A percentile compares a stretch with the other conserved stretches of the same genome.
phyloP scores from a whole-genome alignment of 2,113 vertebrate genomes.

The Xiphorhynchus elegans region DNA sequence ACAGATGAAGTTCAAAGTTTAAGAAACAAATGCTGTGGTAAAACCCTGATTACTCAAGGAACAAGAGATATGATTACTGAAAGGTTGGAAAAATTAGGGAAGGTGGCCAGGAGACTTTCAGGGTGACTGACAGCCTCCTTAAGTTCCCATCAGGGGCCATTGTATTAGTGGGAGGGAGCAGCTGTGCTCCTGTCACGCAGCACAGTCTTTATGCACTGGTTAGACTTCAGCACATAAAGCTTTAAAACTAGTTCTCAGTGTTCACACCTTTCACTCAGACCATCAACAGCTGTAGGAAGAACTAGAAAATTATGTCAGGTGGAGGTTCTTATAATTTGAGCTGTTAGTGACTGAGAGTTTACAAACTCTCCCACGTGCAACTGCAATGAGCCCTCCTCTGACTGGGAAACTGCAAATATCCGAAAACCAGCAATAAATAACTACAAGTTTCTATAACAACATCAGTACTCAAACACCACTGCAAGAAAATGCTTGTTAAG shows the following conservation, averaged over 20 bases:
- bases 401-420: neutral
- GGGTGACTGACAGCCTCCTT: neutral
- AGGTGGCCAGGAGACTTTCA: neutral
- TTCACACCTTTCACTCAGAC: neutral
- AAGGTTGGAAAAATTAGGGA: neutral
- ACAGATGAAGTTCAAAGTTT: neutral
- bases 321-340: neutral
- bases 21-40: neutral
- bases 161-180: neutral
- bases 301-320: neutral
- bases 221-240: neutral
- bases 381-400: neutral
- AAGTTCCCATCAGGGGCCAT: neutral
- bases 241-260: neutral
- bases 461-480: neutral
- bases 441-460: constrained; percentile 19
- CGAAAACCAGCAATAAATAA: neutral
- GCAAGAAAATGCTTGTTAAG: neutral
- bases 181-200: neutral
- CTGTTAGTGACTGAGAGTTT: neutral
- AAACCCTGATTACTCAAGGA: neutral
- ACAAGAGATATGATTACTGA: neutral
- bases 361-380: neutral
- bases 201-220: neutral
- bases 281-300: neutral